These are phyloP conservation scores for Sesia bembeciformis DNA, from an alignment of 2,888 invertebrate genomes.

Conservation along the genomic window DNA sequence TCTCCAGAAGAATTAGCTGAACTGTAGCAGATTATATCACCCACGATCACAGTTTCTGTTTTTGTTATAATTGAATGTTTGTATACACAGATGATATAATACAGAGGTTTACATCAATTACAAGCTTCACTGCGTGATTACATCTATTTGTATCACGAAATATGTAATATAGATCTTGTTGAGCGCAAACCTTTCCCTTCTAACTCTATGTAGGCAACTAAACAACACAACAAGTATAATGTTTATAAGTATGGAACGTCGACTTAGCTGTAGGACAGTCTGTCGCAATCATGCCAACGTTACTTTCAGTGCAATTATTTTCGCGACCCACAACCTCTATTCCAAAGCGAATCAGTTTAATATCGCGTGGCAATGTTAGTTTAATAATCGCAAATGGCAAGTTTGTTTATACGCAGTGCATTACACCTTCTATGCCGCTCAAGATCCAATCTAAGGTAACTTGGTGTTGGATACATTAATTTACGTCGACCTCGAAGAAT, in stretches of 20 bases:
- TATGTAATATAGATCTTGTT: background rate
- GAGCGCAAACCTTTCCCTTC: conserved; percentile 44
- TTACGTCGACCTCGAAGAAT: conserved; percentile 6
- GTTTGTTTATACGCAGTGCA: conserved; percentile 38
- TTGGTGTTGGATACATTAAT: conserved; percentile 4
- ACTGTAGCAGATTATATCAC: no score
- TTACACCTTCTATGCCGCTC: conserved; percentile 26
- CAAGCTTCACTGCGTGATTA: no score
- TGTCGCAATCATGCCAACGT: conserved; percentile 45
- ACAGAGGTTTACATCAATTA: no score
- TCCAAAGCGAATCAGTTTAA: conserved; percentile 14
- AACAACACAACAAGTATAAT: conserved; percentile 56
- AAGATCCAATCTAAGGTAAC: conserved; percentile 34
- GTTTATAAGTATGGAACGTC: conserved; percentile 64
- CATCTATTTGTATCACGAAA: background rate
- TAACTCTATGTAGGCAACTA: conserved; percentile 59
- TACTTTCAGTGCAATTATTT: background rate
- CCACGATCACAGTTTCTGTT: no score
- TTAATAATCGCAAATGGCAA: conserved; percentile 25
- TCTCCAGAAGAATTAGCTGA: no score
- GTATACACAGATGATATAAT: no score
- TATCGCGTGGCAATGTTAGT: conserved; percentile 15
- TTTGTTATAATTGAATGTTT: no score
- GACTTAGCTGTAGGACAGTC: conserved; percentile 41
- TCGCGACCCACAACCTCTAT: conserved; percentile 13